Conservation (phyloP, 2,113 vertebrate species). For the Dasyornis broadbenti region DNA sequence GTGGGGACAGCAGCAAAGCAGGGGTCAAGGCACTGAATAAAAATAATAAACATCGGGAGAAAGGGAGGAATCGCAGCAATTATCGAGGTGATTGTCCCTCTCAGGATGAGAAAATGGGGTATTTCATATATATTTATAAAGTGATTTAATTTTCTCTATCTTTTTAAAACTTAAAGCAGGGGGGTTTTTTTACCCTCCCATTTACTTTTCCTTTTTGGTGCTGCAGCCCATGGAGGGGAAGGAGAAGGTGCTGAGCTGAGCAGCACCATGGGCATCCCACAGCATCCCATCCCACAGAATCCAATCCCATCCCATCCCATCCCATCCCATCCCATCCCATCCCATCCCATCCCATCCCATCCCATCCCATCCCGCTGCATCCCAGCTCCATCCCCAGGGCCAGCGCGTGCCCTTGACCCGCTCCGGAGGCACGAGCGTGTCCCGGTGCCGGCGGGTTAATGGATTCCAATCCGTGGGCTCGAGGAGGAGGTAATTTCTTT, state of each 20-base stretch:
- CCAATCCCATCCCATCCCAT: background rate
- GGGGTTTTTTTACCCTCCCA: background rate
- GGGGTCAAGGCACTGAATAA: background rate
- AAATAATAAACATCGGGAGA: background rate
- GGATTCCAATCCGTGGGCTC: conserved; percentile 51
- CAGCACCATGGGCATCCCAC: background rate
- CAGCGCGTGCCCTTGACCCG: conserved; percentile 8
- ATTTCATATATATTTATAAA: background rate
- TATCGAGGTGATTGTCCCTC: background rate
- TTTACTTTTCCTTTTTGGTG: background rate
- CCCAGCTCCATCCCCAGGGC: background rate
- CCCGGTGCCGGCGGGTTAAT: conserved; percentile 63
- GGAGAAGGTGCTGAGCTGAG: background rate
- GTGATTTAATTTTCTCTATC: background rate
- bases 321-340: background rate
- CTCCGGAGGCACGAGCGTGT: background rate
- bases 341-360: background rate
- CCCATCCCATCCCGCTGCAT: background rate
- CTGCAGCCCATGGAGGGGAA: background rate
- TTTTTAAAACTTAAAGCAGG: background rate
- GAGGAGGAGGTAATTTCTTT: conserved; percentile 66
- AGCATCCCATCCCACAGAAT: background rate
- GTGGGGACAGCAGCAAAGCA: accelerated
- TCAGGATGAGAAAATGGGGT: background rate
- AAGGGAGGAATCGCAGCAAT: background rate